phyloP scores from a whole-genome alignment of 2,113 vertebrate genomes.

The Sceloporus tristichus region DNA sequence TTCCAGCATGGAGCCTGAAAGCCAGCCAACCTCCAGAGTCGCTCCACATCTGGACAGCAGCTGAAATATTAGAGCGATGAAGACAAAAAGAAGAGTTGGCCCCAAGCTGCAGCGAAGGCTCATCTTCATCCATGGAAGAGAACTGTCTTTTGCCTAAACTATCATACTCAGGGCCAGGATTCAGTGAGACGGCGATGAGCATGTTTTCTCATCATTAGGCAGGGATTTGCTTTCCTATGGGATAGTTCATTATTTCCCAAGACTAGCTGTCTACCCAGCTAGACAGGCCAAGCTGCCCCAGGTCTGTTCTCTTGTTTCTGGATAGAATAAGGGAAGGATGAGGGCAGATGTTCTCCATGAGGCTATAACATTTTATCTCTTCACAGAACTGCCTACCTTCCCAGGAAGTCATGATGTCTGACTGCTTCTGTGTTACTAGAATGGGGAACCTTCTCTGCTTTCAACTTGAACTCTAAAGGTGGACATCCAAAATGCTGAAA shows the following conservation, averaged over 20 bases:
- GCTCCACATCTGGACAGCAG: slow-evolving; percentile 43
- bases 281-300: background rate
- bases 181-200: background rate
- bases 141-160: background rate
- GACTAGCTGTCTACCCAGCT: background rate
- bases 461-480: too few species aligned
- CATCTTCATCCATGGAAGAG: background rate
- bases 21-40: slow-evolving; percentile 12
- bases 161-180: background rate
- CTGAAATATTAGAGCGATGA: slow-evolving; percentile 32
- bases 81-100: slow-evolving; percentile 15
- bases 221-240: too few species aligned
- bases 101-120: background rate
- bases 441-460: too few species aligned
- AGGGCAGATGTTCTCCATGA: background rate
- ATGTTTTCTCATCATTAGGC: background rate
- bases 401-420: too few species aligned
- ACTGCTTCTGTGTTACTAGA: too few species aligned
- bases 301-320: background rate
- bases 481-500: too few species aligned
- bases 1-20: slow-evolving; percentile 11
- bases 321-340: background rate
- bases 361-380: background rate
- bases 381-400: background rate
- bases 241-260: background rate